phyloP scores from a whole-genome alignment of 2,113 vertebrate genomes.

The Alces alces region DNA sequence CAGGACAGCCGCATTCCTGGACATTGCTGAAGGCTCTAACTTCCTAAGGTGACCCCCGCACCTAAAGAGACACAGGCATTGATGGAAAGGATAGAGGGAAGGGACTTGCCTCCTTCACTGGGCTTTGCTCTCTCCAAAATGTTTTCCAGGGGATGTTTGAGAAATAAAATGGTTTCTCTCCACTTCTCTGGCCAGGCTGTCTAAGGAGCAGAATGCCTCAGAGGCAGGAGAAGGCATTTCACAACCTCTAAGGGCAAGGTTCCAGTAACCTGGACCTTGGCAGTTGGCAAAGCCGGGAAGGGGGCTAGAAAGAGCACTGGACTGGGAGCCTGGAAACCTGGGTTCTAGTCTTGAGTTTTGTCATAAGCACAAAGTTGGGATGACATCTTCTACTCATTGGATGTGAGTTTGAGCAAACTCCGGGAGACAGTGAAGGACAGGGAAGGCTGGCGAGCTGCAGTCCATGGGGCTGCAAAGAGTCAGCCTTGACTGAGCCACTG shows the following conservation, averaged over 20 bases:
- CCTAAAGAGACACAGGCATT: not conserved
- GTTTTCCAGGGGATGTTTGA: not conserved
- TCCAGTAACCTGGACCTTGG: not conserved
- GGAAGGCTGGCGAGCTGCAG: too few relatives aligned
- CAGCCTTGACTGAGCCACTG: too few relatives aligned
- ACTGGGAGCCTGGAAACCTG: not conserved
- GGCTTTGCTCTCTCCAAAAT: not conserved
- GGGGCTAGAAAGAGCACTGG: not conserved
- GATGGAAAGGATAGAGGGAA: rapidly evolving
- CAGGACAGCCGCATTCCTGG: not conserved
- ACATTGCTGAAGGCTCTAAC: too few relatives aligned
- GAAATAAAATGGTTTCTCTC: not conserved
- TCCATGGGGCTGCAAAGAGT: too few relatives aligned
- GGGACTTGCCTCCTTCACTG: rapidly evolving
- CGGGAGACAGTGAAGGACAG: too few relatives aligned
- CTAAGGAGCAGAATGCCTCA: not conserved
- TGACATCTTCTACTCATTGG: too few relatives aligned
- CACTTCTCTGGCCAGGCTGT: not conserved
- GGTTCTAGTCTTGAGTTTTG: not conserved
- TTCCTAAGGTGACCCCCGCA: not conserved
- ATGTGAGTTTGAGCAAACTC: too few relatives aligned
- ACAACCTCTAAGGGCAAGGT: not conserved
- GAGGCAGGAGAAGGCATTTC: not conserved
- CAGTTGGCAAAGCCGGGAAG: not conserved
- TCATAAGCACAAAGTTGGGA: not conserved